Evolutionary conservation across 2,113 vertebrate genomes (phyloP).

Genomic region (Festucalex cinctus): DNA sequence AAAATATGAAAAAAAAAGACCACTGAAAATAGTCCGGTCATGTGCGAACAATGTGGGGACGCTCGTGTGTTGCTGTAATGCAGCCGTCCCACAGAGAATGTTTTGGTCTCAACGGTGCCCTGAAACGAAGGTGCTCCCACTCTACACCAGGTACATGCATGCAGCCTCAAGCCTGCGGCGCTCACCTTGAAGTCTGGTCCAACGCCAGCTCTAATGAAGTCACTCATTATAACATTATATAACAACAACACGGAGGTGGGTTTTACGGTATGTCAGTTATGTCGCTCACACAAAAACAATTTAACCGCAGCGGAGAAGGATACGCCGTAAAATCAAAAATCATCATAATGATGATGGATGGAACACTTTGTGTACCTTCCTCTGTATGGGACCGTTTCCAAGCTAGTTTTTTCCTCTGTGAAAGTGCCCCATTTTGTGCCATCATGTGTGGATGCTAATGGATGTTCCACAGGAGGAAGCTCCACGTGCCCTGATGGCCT

Average conservation of each 20-base stretch:
- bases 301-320: conserved; percentile 31
- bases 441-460: conserved; percentile 14
- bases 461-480: conserved; percentile 46
- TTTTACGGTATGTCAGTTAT: conserved; percentile 46
- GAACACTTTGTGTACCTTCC: not conserved
- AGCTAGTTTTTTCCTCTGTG: not conserved
- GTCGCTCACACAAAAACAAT: conserved; percentile 28
- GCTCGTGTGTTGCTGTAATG: conserved; percentile 58
- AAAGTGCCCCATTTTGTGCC: not conserved
- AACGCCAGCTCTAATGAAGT: conserved; percentile 35
- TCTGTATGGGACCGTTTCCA: not conserved
- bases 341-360: not conserved
- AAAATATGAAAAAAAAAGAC: too few species aligned
- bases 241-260: conserved; percentile 38
- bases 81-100: conserved; percentile 60
- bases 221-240: conserved; percentile 56
- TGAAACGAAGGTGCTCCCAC: conserved; percentile 43
- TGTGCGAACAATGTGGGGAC: conserved; percentile 46
- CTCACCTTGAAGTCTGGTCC: conserved; percentile 53
- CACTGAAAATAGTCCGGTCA: conserved; percentile 27
- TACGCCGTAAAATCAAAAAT: conserved; percentile 11
- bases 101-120: conserved; percentile 63
- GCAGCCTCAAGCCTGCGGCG: conserved; percentile 52
- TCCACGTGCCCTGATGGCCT: conserved; percentile 36
- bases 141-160: conserved; percentile 57